phyloP scores from a whole-genome alignment of 2,888 invertebrate species.

The Pristionchus fissidentatus region DNA sequence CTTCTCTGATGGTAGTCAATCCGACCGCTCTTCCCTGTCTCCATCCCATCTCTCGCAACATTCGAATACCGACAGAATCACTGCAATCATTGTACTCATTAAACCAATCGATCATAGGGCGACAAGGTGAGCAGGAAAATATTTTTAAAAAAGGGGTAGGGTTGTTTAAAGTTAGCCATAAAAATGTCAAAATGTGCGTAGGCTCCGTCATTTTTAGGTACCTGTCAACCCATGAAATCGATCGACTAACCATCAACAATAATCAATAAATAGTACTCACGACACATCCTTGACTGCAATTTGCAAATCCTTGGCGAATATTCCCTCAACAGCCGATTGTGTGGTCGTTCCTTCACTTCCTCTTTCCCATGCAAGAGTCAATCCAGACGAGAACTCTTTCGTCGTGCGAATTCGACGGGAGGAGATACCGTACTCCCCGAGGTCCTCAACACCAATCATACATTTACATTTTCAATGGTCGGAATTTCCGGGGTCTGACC shows the following conservation, averaged over 20 bases:
- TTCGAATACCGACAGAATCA: conserved; percentile 88
- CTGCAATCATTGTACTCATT: conserved; percentile 77
- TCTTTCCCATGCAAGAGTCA: conserved; percentile 39
- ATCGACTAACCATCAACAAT: too few species aligned
- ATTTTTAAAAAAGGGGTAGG: background rate
- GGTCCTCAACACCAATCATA: conserved; percentile 80
- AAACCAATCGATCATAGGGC: too few species aligned
- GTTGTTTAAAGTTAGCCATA: background rate
- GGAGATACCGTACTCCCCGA: conserved; percentile 94
- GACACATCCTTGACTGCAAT: background rate
- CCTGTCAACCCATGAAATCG: too few species aligned
- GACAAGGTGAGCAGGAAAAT: too few species aligned
- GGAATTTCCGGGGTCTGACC: background rate
- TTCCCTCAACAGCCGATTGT: conserved; percentile 18
- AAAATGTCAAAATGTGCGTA: too few species aligned
- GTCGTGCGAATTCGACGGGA: conserved; percentile 88
- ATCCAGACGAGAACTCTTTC: conserved; percentile 81
- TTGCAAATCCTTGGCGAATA: conserved; percentile 40
- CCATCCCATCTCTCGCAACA: conserved; percentile 93
- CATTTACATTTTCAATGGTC: background rate
- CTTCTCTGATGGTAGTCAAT: conserved; percentile 54
- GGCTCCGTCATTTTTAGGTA: too few species aligned
- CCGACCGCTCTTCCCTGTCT: conserved; percentile 89
- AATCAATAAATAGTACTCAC: background rate
- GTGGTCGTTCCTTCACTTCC: background rate